Percentiles rank a stretch among this genome's conserved stretches.
Evolutionary conservation across 2,888 invertebrate species (phyloP).

Genomic region (Tinea pellionella): DNA sequence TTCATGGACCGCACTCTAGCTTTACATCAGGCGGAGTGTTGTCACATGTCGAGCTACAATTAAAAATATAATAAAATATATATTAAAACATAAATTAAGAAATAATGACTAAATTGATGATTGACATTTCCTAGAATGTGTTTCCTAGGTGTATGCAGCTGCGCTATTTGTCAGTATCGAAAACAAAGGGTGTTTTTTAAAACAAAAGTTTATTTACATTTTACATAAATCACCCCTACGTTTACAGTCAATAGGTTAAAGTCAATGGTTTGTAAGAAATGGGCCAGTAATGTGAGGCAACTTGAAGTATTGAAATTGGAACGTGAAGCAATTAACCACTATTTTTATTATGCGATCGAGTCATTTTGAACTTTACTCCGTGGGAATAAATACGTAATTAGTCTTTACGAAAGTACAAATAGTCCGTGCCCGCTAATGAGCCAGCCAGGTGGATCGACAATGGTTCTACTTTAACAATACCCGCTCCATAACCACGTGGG

Average conservation of each 20-base stretch:
- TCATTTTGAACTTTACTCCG: not conserved
- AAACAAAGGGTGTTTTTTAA: not conserved
- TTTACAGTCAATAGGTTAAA: constrained; percentile 39
- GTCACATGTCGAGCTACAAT: too few species aligned
- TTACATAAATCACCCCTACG: not conserved
- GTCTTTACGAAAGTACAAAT: not conserved
- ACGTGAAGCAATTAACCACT: constrained; percentile 6
- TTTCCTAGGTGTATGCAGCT: not conserved
- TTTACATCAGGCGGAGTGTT: too few species aligned
- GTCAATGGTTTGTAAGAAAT: constrained; percentile 67
- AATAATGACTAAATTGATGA: not conserved
- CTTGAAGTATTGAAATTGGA: constrained; percentile 37
- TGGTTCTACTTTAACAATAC: constrained; percentile 33
- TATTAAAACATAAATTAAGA: not conserved
- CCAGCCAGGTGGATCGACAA: constrained; percentile 45
- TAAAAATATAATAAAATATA: too few species aligned
- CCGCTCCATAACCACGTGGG: constrained; percentile 37
- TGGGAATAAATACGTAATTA: not conserved
- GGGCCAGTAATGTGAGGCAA: constrained; percentile 48
- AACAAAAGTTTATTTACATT: not conserved
- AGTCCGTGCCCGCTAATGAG: constrained; percentile 40
- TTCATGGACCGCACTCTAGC: too few species aligned
- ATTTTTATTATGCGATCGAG: not conserved
- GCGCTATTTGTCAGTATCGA: not conserved
- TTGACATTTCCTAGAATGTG: not conserved